These are phyloP conservation scores for Eulimnadia texana DNA, from an alignment of 1,140 invertebrate species.

Conservation along the genomic window DNA sequence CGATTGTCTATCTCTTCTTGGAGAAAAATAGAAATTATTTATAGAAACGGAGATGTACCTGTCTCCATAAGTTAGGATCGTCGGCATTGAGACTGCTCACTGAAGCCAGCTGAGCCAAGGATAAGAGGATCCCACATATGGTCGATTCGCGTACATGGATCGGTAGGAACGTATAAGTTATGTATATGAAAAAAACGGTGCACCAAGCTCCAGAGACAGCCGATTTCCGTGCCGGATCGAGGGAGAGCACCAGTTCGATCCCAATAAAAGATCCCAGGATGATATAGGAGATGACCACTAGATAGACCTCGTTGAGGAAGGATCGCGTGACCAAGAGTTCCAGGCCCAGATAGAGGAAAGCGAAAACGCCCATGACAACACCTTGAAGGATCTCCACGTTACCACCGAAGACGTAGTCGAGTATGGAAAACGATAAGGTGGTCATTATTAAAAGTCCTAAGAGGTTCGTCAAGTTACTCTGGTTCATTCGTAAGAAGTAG, in stretches of 20 bases:
- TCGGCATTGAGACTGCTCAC: constrained; percentile 19
- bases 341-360: constrained; percentile 41
- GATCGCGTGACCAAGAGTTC: constrained; percentile 58
- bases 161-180: constrained; percentile 73
- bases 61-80: constrained; percentile 20
- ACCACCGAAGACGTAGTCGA: constrained; percentile 29
- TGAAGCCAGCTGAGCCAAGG: constrained; percentile 45
- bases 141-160: constrained; percentile 63
- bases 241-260: constrained; percentile 32
- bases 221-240: constrained; percentile 27
- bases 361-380: constrained; percentile 26
- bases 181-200: constrained; percentile 65
- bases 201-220: constrained; percentile 43
- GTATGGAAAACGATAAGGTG: constrained; percentile 39
- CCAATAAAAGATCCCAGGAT: constrained; percentile 35
- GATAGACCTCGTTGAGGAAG: constrained; percentile 72
- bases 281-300: constrained; percentile 65
- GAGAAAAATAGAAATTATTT: too few relatives aligned
- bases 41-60: constrained; percentile 18
- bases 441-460: constrained; percentile 57
- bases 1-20: not conserved
- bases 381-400: constrained; percentile 21
- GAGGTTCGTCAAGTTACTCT: constrained; percentile 72
- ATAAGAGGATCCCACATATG: constrained; percentile 49
- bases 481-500: constrained; percentile 84